Percentiles rank a stretch among this genome's conserved stretches.
Evolutionary conservation across 2,113 vertebrate genomes (phyloP).

Genomic region (Aptenodytes patagonicus): DNA sequence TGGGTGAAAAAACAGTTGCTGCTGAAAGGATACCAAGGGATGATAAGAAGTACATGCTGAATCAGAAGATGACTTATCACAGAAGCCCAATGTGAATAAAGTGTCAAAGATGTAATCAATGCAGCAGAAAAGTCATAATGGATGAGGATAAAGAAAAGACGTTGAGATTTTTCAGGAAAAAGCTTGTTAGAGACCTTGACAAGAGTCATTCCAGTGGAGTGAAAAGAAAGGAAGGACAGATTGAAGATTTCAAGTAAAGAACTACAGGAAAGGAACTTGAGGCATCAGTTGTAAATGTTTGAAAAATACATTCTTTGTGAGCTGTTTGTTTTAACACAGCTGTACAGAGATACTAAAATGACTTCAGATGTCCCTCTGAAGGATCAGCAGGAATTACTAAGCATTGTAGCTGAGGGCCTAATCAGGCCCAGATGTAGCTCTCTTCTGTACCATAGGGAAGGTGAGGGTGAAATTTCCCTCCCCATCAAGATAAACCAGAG

Average conservation of each 20-base stretch:
- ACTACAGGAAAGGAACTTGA: conserved; percentile 56
- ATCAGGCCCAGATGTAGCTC: not conserved
- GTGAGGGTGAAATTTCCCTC: not conserved
- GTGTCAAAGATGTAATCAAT: not conserved
- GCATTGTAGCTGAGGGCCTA: not conserved
- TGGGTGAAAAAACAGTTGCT: not conserved
- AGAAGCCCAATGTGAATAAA: not conserved
- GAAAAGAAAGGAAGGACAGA: conserved; percentile 36
- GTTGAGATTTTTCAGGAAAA: conserved; percentile 18
- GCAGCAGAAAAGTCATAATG: not conserved
- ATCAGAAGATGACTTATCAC: not conserved
- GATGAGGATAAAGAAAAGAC: not conserved
- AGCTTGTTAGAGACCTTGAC: not conserved
- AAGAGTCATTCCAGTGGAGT: not conserved
- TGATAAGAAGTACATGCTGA: not conserved
- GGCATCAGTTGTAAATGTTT: conserved; percentile 60
- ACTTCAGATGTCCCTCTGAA: conserved; percentile 44
- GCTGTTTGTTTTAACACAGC: conserved; percentile 64
- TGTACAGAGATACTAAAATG: conserved; percentile 48
- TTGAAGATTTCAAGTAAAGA: conserved; percentile 54
- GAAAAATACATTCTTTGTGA: conserved; percentile 63
- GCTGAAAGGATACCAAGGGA: not conserved
- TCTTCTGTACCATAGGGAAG: not conserved
- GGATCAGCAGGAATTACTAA: conserved; percentile 14
- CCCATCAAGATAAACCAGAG: not conserved